A percentile compares a stretch with the other conserved stretches of the same genome.
These are phyloP conservation scores for Trachops cirrhosus DNA, from an alignment of 2,797 vertebrate genomes.

Conservation along the genomic window DNA sequence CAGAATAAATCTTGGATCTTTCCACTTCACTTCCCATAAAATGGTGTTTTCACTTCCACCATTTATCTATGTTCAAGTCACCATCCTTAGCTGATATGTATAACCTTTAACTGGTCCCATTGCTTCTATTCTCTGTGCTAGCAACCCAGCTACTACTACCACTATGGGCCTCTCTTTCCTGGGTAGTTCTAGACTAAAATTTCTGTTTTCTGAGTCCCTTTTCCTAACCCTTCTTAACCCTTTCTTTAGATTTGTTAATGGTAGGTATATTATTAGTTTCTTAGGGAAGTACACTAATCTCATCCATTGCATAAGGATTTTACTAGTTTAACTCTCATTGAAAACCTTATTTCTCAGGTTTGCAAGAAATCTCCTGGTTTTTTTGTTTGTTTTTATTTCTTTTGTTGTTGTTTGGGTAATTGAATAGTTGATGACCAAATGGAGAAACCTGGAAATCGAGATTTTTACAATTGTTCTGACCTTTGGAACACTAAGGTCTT, in stretches of 20 bases:
- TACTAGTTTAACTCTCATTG: neutral
- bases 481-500: neutral
- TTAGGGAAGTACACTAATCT: neutral
- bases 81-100: neutral
- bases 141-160: neutral
- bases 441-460: slow-evolving; percentile 1
- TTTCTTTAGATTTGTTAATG: neutral
- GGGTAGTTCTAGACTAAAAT: neutral
- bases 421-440: neutral
- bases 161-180: neutral
- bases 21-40: neutral
- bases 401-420: neutral
- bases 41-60: neutral
- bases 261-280: neutral
- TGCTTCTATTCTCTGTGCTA: neutral
- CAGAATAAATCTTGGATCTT: neutral
- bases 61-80: neutral
- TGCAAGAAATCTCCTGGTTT: neutral
- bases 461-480: slow-evolving; percentile 36
- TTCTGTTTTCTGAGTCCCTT: neutral
- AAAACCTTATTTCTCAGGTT: neutral
- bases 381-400: neutral
- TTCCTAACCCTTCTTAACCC: neutral
- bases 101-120: neutral
- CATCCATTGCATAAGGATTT: neutral